Conservation (phyloP, 2,113 vertebrate genomes). For the Pseudopodoces humilis region DNA sequence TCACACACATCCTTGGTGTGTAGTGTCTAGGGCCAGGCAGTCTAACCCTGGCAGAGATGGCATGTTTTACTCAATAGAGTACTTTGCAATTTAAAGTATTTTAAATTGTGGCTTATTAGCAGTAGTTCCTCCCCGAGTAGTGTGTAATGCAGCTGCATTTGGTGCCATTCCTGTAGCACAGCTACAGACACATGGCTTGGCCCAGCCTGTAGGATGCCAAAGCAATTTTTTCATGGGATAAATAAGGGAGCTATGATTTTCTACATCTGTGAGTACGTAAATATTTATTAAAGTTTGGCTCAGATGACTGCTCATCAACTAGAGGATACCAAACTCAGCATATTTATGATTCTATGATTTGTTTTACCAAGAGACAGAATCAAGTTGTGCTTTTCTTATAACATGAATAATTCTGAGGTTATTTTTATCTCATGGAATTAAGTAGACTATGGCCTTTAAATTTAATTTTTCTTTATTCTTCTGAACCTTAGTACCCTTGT, state of each 20-base stretch:
- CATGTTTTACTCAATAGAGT: background rate
- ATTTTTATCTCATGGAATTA: background rate
- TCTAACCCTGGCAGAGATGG: background rate
- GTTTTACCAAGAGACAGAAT: background rate
- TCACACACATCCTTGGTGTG: background rate
- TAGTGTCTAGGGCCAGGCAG: background rate
- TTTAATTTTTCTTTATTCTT: background rate
- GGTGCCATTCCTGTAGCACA: background rate
- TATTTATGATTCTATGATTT: background rate
- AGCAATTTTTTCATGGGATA: background rate
- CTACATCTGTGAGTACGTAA: background rate
- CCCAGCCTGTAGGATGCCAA: background rate
- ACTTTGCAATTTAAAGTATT: background rate
- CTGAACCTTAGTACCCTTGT: background rate
- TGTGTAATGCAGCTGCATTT: background rate
- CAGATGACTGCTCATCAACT: background rate
- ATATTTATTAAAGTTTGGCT: background rate
- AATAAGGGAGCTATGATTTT: background rate
- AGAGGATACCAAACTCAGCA: background rate
- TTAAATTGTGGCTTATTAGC: background rate
- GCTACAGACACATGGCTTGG: background rate
- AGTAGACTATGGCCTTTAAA: background rate
- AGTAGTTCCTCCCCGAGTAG: background rate
- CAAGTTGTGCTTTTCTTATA: background rate
- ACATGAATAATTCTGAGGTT: background rate